Evolutionary conservation across 2,113 vertebrate species (phyloP), one percentile per base, ranked within the genome.

Genomic region (Halcyon malimbica): DNA sequence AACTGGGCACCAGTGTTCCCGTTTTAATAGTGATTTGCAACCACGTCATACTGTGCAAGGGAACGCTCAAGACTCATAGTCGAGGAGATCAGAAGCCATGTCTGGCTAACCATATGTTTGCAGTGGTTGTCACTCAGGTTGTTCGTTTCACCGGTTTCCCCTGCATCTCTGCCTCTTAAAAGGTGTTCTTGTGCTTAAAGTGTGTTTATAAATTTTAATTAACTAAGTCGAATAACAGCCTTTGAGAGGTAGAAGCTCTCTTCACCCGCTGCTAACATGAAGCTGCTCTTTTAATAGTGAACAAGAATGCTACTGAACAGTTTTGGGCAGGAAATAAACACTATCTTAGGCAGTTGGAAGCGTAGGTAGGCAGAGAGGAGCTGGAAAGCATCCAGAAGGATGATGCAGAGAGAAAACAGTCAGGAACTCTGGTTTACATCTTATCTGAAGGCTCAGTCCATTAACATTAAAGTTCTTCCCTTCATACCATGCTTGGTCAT

Each of bases 351-450:
- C 89, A 93, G 69, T 18, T 84, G 56, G 82, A 85, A 92, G 53
- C 0, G 2, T 91, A 96, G 87, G 92, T 94, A 94, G 94, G 62
- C 74, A 95, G 83, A 84, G 74, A 82, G 62, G 62, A 85, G 81
- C 86, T 96, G 92, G 89, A 89, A 90, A 87, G 37, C 37, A 20
- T 86, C 95, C 91, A 96, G 81, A 68, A 94, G 31, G 57, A 74
- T 87, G 74, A 76, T 86, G 74, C 74, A 77, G 70, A 83, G 62
- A 87, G 48, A 83, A 90, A 87, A 83, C 1, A 2, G 50, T 53
- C 81, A 87, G 70, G 53, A 94, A 39, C 83, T 95, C 96, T 96
- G 95, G 60, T 87, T 96, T 92, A 46, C 74, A 46, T 94, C 81
- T 92, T 89, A 85, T 84, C 77, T 94, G 92, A 92, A 93, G 60